A percentile compares a stretch with the other conserved stretches of the same genome.
These are phyloP conservation scores for Lycodopsis pacificus DNA, from an alignment of 2,797 vertebrate species.

Conservation along the genomic window DNA sequence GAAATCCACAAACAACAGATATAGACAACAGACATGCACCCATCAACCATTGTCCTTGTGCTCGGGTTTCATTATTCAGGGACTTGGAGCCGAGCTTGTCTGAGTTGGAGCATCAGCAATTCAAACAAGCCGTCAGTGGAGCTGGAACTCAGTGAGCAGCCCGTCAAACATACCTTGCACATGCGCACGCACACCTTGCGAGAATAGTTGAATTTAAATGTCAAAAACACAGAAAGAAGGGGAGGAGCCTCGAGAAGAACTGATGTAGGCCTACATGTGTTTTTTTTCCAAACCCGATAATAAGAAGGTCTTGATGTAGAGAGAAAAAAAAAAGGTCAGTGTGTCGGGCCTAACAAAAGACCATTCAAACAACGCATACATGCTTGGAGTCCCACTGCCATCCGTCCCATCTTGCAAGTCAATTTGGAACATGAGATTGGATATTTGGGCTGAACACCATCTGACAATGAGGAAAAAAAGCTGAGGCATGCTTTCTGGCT, in stretches of 20 bases:
- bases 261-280: background rate
- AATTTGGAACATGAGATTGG: conserved; percentile 39
- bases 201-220: conserved; percentile 20
- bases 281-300: conserved; percentile 6
- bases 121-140: conserved; percentile 71
- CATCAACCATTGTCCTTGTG: conserved; percentile 59
- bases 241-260: background rate
- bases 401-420: conserved; percentile 15
- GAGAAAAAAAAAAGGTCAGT: conserved; percentile 26
- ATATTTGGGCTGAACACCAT: conserved; percentile 38
- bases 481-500: conserved; percentile 61
- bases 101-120: conserved; percentile 75
- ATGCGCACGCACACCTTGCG: background rate
- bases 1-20: conserved; percentile 12
- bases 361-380: conserved; percentile 17
- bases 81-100: conserved; percentile 66
- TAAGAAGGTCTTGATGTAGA: conserved; percentile 26
- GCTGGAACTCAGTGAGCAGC: conserved; percentile 47
- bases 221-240: background rate
- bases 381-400: background rate
- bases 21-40: conserved; percentile 17
- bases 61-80: conserved; percentile 76
- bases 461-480: conserved; percentile 52
- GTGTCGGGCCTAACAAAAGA: conserved; percentile 15
- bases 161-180: conserved; percentile 19